Evolutionary conservation across 2,888 invertebrate species (phyloP), one percentile per base, ranked within the genome.

Genomic region (Apamea epomidion): DNA sequence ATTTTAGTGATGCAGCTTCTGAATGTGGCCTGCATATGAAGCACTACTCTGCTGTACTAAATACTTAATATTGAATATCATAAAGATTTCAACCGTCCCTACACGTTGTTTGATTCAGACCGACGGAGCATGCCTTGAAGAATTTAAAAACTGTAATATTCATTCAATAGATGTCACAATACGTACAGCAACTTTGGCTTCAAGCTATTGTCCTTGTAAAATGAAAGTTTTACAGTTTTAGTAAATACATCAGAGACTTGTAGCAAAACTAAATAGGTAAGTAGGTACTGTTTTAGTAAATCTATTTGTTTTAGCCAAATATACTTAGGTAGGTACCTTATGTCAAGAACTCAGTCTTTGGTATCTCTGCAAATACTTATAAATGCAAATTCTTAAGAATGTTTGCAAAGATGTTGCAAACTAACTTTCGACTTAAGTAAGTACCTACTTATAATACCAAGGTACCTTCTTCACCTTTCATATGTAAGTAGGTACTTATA

Each of bases 21-120:
- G 75, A 0, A 71, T 80, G 86, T 83, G 80, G 2, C 1, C 64
- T 75, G 85, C 82, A 85, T 85, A 70, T 45, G 42, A 74, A 83
- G 73, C 48, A 32, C 8, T 37, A 64, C 67, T 76, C 42, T 25
- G 37, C n/a, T 76, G 71, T 32, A 75, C 74, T 76, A 76, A 76
- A 85, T 86, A n/a, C n/a, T n/a, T n/a, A 79, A 79, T 85, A 78
- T 82, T 78, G 64, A 85, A 79, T 71, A 85, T 72, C 64, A 64
- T 76, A 85, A 78, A 78, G 14, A 82, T 74, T 76, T 85, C 70
- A 74, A 51, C 45, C 37, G 78, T 72, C 67, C 32, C 54, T 60
- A 60, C 12, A 25, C 7, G 14, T 16, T 37, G 48, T 76, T 82
- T 82, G 69, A 71, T 68, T 60, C 58, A n/a, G 21, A 54, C 64